Evolutionary conservation across 92 coral and sea anemone genomes (phyloP).

Genomic region (Umimayanthus kanabou): DNA sequence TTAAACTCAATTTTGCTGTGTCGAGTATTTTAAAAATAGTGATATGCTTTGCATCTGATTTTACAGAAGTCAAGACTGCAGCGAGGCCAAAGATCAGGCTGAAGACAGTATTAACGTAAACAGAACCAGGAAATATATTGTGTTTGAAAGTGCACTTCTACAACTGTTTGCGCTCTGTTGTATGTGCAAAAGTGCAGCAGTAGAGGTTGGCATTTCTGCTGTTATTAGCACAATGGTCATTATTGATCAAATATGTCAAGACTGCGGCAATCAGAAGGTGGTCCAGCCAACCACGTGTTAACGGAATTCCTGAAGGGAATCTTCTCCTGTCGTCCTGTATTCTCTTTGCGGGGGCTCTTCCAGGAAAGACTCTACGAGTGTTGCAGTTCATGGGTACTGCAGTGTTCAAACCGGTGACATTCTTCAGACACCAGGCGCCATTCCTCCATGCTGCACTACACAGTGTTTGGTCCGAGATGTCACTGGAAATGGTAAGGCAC

Average conservation of each 20-base stretch:
- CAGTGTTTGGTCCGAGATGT: background rate
- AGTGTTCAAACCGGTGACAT: background rate
- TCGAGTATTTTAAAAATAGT: no score
- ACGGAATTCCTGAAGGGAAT: background rate
- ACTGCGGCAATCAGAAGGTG: background rate
- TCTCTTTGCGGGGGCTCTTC: background rate
- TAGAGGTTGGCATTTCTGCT: background rate
- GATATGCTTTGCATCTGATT: no score
- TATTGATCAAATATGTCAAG: background rate
- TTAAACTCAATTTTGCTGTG: no score
- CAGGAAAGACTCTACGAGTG: background rate
- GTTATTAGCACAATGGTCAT: background rate
- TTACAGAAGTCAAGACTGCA: no score
- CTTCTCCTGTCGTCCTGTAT: background rate
- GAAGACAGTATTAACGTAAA: no score
- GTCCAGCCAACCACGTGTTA: background rate
- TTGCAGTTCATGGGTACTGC: background rate
- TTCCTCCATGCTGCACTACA: background rate
- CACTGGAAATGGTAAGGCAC: background rate
- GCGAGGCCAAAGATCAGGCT: no score
- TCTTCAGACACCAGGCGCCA: background rate
- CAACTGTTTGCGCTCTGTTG: background rate
- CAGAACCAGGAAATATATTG: no score
- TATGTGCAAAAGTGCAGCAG: background rate
- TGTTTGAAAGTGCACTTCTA: background rate